phyloP scores from a whole-genome alignment of 2,888 invertebrate genomes.

The Marasmarcha lunaedactyla region DNA sequence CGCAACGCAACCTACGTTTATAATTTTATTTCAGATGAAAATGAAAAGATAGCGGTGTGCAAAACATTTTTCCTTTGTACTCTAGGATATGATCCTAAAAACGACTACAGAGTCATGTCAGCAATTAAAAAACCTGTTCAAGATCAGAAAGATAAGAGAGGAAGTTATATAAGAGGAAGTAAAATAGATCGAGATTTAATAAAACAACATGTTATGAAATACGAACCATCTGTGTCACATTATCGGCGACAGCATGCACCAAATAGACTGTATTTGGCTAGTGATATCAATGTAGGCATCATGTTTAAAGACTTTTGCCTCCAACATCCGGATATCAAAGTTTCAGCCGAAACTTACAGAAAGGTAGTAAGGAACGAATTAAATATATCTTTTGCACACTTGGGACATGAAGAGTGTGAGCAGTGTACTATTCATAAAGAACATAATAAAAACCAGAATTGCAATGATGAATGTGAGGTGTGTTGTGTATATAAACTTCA shows the following conservation, averaged over 20 bases:
- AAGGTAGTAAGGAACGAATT: slow-evolving; percentile 8
- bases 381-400: slow-evolving; percentile 11
- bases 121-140: slow-evolving; percentile 1
- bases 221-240: slow-evolving; percentile 10
- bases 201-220: slow-evolving; percentile 9
- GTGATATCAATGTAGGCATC: slow-evolving; percentile 9
- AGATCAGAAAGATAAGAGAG: slow-evolving; percentile 5
- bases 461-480: background rate
- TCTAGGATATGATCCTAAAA: slow-evolving; percentile 11
- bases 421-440: slow-evolving; percentile 7
- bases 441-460: background rate
- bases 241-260: slow-evolving; percentile 11
- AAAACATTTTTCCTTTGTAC: slow-evolving; percentile 11
- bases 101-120: slow-evolving; percentile 7
- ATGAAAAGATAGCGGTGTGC: slow-evolving; percentile 7
- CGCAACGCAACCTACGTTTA: background rate
- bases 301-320: slow-evolving; percentile 11
- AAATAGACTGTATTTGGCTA: slow-evolving; percentile 12
- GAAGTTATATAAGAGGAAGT: slow-evolving; percentile 4
- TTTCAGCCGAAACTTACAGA: slow-evolving; percentile 10
- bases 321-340: slow-evolving; percentile 7
- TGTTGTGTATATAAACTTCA: background rate
- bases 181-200: slow-evolving; percentile 5
- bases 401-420: slow-evolving; percentile 14
- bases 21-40: background rate